Base-by-base conservation (phyloP, 2,797 vertebrate genomes). In the Peromyscus attwateri region DNA sequence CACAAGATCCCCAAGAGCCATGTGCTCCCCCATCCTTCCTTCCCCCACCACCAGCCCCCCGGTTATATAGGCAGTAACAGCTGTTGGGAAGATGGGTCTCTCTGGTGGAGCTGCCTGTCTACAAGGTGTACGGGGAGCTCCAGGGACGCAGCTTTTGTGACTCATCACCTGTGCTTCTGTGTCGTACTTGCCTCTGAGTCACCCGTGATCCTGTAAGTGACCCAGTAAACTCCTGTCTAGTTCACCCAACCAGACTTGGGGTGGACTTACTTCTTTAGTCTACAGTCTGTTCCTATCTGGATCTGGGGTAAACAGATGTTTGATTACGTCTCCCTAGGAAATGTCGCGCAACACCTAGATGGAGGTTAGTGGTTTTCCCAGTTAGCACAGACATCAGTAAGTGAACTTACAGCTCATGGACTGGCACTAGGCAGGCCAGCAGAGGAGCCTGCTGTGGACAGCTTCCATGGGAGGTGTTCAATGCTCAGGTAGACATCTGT, bases 11-110 rank as follows among this genome's bases (percentile, higher is more conserved):
- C 13, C 46, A 55, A 52, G 46, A 64, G 60, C 37, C 40, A 6
- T 43, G 60, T 64, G 25, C 25, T 1, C 27, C 10, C 14, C 10
- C 23, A 0, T 6, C 31, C 21, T 0, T 40, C 40, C 40, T 40
- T 4, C 40, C 40, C 40, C 40, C 40, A 2, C 31, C 68, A 17
- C 7, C 19, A 13, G 0, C 7, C 6, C 23, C 27, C 37, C 7
- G 21, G 46, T 87, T 87, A n/a, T 49, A 10, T 87, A 87, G 70
- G 21, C 25, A 70, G 23, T 52, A 46, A 27, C 64, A 87, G 21
- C 27, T 49, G 43, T n/a, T 16, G 31, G 29, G 40, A 70, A 87
- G 46, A 52, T 11, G 21, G 9, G 64, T 52, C 46, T 71, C 46
- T 70, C 13, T 3, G 17, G 66, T 31, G 66, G 64, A 27, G 6